Base-by-base conservation (phyloP, 2,888 invertebrate species). In the Microchrysa polita region DNA sequence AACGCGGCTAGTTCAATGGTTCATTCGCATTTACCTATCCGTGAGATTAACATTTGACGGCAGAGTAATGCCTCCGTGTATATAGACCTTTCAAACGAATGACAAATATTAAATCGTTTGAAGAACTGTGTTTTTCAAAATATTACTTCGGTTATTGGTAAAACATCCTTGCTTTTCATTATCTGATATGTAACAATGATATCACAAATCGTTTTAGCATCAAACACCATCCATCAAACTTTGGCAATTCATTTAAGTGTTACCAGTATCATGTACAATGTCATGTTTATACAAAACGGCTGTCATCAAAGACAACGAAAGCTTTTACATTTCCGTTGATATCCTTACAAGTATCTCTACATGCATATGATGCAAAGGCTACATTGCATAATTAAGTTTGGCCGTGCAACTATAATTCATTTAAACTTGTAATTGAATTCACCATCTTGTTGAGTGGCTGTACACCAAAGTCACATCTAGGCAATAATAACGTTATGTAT, bases 341-440 rank as follows among this genome's bases (percentile, higher is more conserved):
- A 10, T 5, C 55, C 55, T 20, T 55, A 18, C 55, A 55, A 20
- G 55, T 20, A 52, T 52, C 52, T 16, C 5, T 16, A 14, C 12
- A 52, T 20, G 16, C 18, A 57, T 18, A 40, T 12, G 7, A 63
- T 2, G 34, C 60, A 60, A 48, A 27, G 27, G 18, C 23, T 27
- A 23, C 60, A 12, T 20, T 2, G 55, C 55, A 59, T 71, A 57
- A 71, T 59, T 71, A 44, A 71, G 23, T 71, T 57, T 71, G 42
- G 57, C 18, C 59, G 40, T 59, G 40, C 42, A 57, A 71, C 71
- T 60, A 61, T 72, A 72, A 72, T 72, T 72, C 72, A 71, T 72
- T 72, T 72, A 72, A 72, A 72, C 48, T 57, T 72, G 48, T 60
- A 72, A 72, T 72, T 72, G 44, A 72, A 72, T 72, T 61, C 16